Base-by-base conservation (phyloP, 2,113 vertebrate species). In the Meleagris gallopavo region DNA sequence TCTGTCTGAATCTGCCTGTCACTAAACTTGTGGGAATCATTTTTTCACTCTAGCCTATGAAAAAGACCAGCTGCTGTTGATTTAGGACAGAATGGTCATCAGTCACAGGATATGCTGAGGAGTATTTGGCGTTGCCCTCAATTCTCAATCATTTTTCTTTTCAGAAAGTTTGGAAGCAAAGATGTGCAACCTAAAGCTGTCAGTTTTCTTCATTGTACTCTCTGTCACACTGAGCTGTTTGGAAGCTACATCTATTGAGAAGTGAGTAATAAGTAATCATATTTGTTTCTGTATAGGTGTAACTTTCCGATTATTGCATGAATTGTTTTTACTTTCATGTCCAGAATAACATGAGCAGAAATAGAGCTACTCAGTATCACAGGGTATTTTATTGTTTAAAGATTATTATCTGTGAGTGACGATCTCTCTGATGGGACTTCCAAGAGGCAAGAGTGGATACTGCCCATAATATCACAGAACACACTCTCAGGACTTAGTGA, bases 131-230 rank as follows among this genome's bases (percentile, higher is more conserved):
- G 92, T 84, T 87, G 85, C 41, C 72, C 21, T 82, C 70, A 90
- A 74, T 50, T 93, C 86, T 84, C 73, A 79, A 94, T 73, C 32
- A 40, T 91, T 96, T 61, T 81, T 92, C 74, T 95, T 97, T 96
- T 66, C 96, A 97, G 96, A 92, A 92, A 91, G 61, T 75, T 89
- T 64, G 60, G 83, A 90, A 95, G 91, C 40, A 83, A 96, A 83
- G 58, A 99, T 99, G 98, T 95, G 94, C 95, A 96, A 96, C 94
- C 95, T 98, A 72, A 98, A 97, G 92, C 92, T 99, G 79, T 93
- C 97, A 4, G 95, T 97, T 76, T 86, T 98, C 87, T 93, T 99
- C 76, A 94, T 98, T 54, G 58, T 97, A n/a, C 92, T 98, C 73
- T 97, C 98, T 61, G 80, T 98, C 76, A 92, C 98, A 58, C 92